phyloP scores from a whole-genome alignment of 2,113 vertebrate genomes.

The Neolamprologus ventralis region DNA sequence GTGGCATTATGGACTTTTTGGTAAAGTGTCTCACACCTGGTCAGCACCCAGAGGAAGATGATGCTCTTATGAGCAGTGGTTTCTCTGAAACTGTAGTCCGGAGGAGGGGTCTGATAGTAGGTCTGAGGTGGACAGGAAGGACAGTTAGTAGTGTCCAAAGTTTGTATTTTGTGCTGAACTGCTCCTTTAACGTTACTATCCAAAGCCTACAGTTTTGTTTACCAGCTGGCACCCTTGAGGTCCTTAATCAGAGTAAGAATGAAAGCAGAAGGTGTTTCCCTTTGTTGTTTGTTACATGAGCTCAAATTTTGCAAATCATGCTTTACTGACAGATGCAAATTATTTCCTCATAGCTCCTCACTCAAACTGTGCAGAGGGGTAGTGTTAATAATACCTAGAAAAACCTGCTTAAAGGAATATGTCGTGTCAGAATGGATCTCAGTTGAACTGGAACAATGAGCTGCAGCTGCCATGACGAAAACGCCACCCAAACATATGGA shows the following conservation, averaged over 20 bases:
- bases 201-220: neutral
- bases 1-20: neutral
- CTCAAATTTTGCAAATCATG: neutral
- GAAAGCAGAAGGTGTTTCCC: slow-evolving; percentile 4
- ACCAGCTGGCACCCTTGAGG: neutral
- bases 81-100: slow-evolving; percentile 75
- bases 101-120: slow-evolving; percentile 84
- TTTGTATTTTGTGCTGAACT: neutral
- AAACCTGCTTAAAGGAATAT: neutral
- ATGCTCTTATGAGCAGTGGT: slow-evolving; percentile 85
- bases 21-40: slow-evolving; percentile 74
- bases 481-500: neutral
- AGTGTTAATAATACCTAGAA: neutral
- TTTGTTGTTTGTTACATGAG: neutral
- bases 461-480: neutral
- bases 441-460: neutral
- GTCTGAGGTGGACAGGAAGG: slow-evolving; percentile 63
- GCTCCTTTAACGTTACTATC: neutral
- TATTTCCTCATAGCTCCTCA: neutral
- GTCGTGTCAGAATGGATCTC: neutral
- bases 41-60: slow-evolving; percentile 96
- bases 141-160: neutral
- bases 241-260: neutral
- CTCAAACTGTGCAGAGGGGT: neutral
- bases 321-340: neutral